A percentile compares a stretch with the other conserved stretches of the same genome.
These are phyloP conservation scores for Hyles euphorbiae DNA, from an alignment of 1,140 invertebrate genomes.

Conservation along the genomic window DNA sequence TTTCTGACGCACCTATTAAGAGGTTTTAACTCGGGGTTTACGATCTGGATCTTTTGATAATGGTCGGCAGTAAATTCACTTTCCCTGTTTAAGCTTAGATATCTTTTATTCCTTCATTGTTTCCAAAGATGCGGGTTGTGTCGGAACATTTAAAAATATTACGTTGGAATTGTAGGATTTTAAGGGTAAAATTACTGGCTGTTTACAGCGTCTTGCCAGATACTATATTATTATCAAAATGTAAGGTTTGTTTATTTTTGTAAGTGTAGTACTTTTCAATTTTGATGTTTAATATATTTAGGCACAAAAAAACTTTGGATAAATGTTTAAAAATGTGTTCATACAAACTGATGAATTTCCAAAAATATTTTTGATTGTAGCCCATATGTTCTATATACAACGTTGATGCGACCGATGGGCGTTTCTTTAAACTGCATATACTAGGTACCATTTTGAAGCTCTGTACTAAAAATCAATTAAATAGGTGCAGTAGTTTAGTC, in stretches of 20 bases:
- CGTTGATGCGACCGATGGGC: no score
- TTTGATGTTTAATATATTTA: no score
- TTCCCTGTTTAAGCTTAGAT: constrained; percentile 31
- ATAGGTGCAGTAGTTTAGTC: no score
- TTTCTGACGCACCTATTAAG: constrained; percentile 36
- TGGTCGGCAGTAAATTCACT: constrained; percentile 38
- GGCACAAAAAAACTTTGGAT: no score
- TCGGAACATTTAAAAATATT: not conserved
- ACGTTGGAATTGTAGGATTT: not conserved
- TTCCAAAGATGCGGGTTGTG: constrained; percentile 12
- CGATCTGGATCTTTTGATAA: constrained; percentile 40
- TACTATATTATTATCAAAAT: not conserved
- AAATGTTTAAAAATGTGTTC: not conserved
- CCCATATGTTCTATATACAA: no score
- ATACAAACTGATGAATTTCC: not conserved
- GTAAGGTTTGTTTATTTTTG: not conserved
- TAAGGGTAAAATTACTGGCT: not conserved
- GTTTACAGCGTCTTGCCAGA: no score
- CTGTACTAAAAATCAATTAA: no score
- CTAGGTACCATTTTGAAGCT: no score
- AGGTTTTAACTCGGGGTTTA: constrained; percentile 37
- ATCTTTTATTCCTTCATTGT: constrained; percentile 28
- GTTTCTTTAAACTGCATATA: no score
- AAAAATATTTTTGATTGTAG: no score
- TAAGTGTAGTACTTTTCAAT: not conserved